Conservation (phyloP, 1,140 invertebrate genomes). For the Aphelinus atriplicis region DNA sequence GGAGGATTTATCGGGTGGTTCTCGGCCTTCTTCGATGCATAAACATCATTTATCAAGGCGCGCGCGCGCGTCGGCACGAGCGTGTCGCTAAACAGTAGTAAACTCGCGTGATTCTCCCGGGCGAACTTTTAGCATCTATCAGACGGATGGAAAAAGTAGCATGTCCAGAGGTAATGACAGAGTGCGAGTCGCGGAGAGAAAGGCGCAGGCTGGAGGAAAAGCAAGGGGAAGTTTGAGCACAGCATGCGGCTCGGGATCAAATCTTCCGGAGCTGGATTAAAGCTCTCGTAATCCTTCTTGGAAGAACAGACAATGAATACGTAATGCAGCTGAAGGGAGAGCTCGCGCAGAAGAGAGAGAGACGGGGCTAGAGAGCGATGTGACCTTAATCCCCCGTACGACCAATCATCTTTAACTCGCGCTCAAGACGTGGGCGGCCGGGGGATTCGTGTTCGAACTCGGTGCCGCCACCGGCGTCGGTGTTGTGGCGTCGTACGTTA, state of each 20-base stretch:
- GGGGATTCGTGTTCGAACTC: background rate
- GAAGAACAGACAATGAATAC: conserved; percentile 53
- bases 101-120: no score
- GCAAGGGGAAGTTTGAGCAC: background rate
- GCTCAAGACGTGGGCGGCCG: background rate
- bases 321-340: conserved; percentile 41
- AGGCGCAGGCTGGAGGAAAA: no score
- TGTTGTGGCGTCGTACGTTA: conserved; percentile 1
- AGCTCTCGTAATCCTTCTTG: conserved; percentile 47
- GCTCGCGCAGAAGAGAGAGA: background rate
- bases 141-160: no score
- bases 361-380: background rate
- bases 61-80: no score
- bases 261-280: conserved; percentile 48
- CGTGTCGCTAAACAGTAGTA: no score
- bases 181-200: conserved; percentile 17
- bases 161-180: background rate
- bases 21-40: no score
- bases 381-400: conserved; percentile 30
- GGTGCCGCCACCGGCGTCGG: conserved; percentile 8
- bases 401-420: conserved; percentile 36
- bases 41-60: no score
- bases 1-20: no score
- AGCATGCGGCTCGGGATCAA: conserved; percentile 31
- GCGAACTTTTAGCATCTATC: no score